Base-by-base conservation (phyloP, 2,113 vertebrate species). In the Cardinalis cardinalis region DNA sequence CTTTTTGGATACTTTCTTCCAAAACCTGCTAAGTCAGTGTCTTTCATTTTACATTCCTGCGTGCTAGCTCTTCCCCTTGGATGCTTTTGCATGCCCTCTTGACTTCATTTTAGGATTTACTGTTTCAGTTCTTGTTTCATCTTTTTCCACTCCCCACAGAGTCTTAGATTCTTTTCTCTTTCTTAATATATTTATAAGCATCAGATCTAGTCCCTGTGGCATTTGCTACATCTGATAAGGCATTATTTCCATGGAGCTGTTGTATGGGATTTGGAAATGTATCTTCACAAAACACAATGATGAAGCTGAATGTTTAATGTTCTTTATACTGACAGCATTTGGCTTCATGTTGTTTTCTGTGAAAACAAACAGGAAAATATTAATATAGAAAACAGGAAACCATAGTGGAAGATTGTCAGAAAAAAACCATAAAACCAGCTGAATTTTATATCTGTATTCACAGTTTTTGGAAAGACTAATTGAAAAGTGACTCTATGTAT, bases 41-140 rank as follows among this genome's bases (percentile, higher is more conserved):
- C 65, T 90, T 87, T 93, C 38, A 79, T 82, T 95, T 93, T 61
- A 66, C 11, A 70, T 29, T 87, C 24, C 14, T 43, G 6, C 58
- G 32, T 73, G 31, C 51, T 64, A 34, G 25, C 58, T 72, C 14
- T 16, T 65, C 26, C 46, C 19, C 7, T 18, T 34, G 78, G 71
- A 63, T 6, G 15, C 24, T 75, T 82, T 51, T 69, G 26, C 4
- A 1, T 77, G 72, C 74, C 74, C 77, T 84, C 72, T 69, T 88
- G 88, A 75, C 69, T 93, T 90, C 77, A 71, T 80, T 80, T 91
- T 70, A 89, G 44, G 40, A 88, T 34, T 78, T 71, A 48, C 26
- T 32, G 7, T 87, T 94, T 87, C 53, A 82, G 66, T 23, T 52
- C 17, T 68, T 49, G 9, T 88, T 91, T 85, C 9, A 73, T 80